Evolutionary conservation across 2,888 invertebrate genomes (phyloP).

Genomic region (Brachyptera risi): DNA sequence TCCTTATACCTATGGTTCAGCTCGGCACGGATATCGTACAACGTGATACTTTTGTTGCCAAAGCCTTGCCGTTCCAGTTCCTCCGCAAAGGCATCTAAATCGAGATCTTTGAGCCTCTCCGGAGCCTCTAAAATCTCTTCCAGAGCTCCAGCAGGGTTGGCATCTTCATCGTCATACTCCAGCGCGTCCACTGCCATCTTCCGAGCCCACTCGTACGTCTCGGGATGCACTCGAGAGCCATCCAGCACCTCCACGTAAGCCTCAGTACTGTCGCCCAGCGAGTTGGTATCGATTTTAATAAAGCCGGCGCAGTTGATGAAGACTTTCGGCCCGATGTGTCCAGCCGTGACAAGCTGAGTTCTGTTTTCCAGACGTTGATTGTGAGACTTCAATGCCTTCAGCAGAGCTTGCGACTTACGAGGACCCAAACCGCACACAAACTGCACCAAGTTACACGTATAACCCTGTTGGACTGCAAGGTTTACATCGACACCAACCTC

Average conservation of each 20-base stretch:
- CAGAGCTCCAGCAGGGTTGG: constrained; percentile 93
- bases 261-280: constrained; percentile 90
- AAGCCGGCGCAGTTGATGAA: constrained; percentile 99
- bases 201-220: constrained; percentile 99
- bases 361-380: constrained; percentile 91
- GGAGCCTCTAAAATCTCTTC: constrained; percentile 97
- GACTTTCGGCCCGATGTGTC: constrained; percentile 97
- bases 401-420: constrained; percentile 82
- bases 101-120: constrained; percentile 89
- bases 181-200: constrained; percentile 99
- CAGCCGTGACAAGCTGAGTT: constrained; percentile 90
- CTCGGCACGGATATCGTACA: constrained; percentile 96
- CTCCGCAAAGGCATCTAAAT: constrained; percentile 97
- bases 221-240: constrained; percentile 96
- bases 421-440: constrained; percentile 97
- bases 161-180: constrained; percentile 96
- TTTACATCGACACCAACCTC: constrained; percentile 98
- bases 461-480: constrained; percentile 81
- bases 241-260: constrained; percentile 94
- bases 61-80: constrained; percentile 90
- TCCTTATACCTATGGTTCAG: constrained; percentile 92
- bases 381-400: constrained; percentile 83
- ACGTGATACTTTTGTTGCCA: constrained; percentile 86
- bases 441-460: constrained; percentile 86
- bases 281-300: constrained; percentile 96